These are phyloP conservation scores for Globodera rostochiensis DNA, from an alignment of 1,140 invertebrate species.

Conservation along the genomic window DNA sequence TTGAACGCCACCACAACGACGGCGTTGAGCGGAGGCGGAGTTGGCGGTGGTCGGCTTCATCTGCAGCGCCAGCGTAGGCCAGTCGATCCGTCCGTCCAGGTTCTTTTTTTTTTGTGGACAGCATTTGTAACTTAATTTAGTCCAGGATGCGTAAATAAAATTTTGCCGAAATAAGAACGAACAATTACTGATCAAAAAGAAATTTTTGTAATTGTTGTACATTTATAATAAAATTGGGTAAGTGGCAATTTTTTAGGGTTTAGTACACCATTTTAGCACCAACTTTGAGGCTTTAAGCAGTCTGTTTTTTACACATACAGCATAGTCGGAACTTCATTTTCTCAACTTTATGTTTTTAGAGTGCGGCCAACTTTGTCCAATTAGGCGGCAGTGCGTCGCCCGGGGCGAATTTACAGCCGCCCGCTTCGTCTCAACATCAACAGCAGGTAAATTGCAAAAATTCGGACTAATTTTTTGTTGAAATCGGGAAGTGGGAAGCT, in stretches of 20 bases:
- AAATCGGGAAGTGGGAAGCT: neutral
- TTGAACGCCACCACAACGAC: neutral
- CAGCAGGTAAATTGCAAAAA: neutral
- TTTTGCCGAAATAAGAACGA: no score
- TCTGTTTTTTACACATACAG: no score
- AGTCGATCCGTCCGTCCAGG: conserved; percentile 40
- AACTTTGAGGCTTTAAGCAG: no score
- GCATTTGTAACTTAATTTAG: no score
- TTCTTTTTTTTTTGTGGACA: neutral
- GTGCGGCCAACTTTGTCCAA: conserved; percentile 4
- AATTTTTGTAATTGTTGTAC: no score
- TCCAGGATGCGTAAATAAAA: no score
- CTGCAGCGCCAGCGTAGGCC: conserved; percentile 33
- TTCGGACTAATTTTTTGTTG: neutral
- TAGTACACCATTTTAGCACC: no score
- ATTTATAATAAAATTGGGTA: no score
- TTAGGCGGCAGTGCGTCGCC: neutral
- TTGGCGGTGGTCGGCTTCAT: conserved; percentile 8
- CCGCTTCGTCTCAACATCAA: neutral
- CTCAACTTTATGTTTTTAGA: neutral
- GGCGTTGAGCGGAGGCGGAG: conserved; percentile 17
- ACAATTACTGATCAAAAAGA: no score
- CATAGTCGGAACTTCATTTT: neutral
- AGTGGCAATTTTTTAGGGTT: no score
- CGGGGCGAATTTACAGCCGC: neutral